Evolutionary conservation across 2,113 vertebrate genomes (phyloP).

Genomic region (Myotis yumanensis): DNA sequence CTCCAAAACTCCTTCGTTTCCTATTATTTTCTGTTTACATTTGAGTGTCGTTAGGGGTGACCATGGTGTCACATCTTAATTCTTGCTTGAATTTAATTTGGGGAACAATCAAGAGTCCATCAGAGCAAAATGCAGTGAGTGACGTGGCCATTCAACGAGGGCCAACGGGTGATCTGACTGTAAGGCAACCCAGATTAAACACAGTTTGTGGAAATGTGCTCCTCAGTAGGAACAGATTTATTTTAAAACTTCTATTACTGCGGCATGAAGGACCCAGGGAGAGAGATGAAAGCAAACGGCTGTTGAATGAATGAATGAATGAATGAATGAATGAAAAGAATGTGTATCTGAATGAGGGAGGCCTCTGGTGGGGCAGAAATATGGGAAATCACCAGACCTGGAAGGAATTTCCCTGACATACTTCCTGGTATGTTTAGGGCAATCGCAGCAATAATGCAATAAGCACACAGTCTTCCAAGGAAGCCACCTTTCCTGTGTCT

Average conservation of each 20-base stretch:
- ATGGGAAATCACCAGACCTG: neutral
- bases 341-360: neutral
- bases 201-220: neutral
- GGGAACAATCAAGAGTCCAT: neutral
- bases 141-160: neutral
- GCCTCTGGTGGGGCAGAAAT: neutral
- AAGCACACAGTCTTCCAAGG: neutral
- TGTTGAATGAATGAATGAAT: neutral
- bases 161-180: neutral
- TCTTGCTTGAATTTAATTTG: constrained; percentile 5
- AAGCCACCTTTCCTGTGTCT: neutral
- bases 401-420: neutral
- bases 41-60: neutral
- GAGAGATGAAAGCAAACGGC: neutral
- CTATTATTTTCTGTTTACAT: neutral
- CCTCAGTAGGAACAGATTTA: neutral
- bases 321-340: neutral
- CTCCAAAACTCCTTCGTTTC: neutral
- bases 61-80: neutral
- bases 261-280: neutral
- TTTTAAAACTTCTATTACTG: neutral
- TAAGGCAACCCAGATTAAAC: neutral
- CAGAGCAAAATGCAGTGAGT: neutral
- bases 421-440: neutral
- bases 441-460: neutral